phyloP scores from a whole-genome alignment of 2,888 invertebrate genomes.

The Tinea pellionella region DNA sequence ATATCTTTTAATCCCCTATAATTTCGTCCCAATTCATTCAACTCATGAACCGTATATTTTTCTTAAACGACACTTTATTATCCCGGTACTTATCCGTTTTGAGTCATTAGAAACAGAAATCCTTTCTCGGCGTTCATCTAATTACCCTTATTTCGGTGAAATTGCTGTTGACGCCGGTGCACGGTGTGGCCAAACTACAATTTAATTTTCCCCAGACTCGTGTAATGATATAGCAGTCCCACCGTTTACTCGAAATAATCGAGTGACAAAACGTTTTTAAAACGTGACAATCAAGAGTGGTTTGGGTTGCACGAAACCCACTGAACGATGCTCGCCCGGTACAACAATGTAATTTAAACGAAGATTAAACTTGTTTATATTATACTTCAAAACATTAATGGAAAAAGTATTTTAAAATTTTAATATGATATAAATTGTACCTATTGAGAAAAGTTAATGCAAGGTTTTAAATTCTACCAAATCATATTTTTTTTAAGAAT shows the following conservation, averaged over 20 bases:
- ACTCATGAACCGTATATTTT: slow-evolving; percentile 48
- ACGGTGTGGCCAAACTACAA: slow-evolving; percentile 43
- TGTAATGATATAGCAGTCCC: slow-evolving; percentile 54
- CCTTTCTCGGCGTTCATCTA: slow-evolving; percentile 30
- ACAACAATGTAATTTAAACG: slow-evolving; percentile 14
- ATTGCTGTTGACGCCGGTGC: slow-evolving; percentile 40
- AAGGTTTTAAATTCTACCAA: background rate
- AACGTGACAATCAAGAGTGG: slow-evolving; percentile 40
- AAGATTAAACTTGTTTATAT: slow-evolving; percentile 1
- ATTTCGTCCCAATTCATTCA: slow-evolving; percentile 28
- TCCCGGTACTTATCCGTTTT: slow-evolving; percentile 53
- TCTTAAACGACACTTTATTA: slow-evolving; percentile 68
- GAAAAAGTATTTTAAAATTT: background rate
- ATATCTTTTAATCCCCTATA: slow-evolving; percentile 31
- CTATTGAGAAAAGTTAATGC: background rate
- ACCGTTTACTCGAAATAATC: slow-evolving; percentile 52
- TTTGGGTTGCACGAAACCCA: slow-evolving; percentile 18
- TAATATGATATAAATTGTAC: background rate
- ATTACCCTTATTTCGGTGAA: slow-evolving; percentile 42
- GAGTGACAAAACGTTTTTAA: slow-evolving; percentile 61
- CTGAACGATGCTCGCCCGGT: slow-evolving; percentile 17
- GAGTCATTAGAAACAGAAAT: slow-evolving; percentile 53
- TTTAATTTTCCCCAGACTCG: slow-evolving; percentile 51
- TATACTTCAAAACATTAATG: background rate
- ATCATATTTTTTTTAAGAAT: background rate